Conservation (phyloP, 2,888 invertebrate genomes). For the Scaptomyza flava region DNA sequence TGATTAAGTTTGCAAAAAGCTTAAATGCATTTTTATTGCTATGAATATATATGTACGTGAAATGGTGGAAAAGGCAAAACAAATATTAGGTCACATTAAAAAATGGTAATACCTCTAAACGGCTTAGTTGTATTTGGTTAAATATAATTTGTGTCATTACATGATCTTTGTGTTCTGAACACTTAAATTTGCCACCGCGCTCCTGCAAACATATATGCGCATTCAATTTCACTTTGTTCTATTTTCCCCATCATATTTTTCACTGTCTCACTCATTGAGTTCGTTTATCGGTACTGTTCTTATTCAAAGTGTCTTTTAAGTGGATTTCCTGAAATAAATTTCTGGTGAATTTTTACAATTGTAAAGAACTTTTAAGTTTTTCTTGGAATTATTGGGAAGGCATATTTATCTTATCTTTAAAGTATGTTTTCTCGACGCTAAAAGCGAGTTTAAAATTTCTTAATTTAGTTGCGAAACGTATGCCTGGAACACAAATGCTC, state of each 20-base stretch:
- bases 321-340: background rate
- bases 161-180: constrained; percentile 16
- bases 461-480: constrained; percentile 18
- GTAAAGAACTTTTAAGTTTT: background rate
- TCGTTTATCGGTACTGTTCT: constrained; percentile 53
- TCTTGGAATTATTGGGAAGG: too few species aligned
- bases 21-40: constrained; percentile 23
- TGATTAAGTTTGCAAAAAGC: constrained; percentile 43
- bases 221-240: constrained; percentile 74
- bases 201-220: constrained; percentile 39
- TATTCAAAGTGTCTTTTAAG: background rate
- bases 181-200: background rate
- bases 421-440: background rate
- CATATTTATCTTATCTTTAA: background rate
- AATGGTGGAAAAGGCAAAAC: constrained; percentile 29
- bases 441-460: too few species aligned
- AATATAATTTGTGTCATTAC: background rate
- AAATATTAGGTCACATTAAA: constrained; percentile 44
- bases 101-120: constrained; percentile 11
- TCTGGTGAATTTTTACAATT: constrained; percentile 3
- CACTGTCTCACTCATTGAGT: constrained; percentile 37
- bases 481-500: constrained; percentile 22
- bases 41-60: background rate
- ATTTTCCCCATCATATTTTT: constrained; percentile 68
- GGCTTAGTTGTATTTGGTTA: background rate